A percentile compares a stretch with the other conserved stretches of the same genome.
Evolutionary conservation across 2,888 invertebrate species (phyloP).

Genomic region (Gymnoscelis rufifasciata): DNA sequence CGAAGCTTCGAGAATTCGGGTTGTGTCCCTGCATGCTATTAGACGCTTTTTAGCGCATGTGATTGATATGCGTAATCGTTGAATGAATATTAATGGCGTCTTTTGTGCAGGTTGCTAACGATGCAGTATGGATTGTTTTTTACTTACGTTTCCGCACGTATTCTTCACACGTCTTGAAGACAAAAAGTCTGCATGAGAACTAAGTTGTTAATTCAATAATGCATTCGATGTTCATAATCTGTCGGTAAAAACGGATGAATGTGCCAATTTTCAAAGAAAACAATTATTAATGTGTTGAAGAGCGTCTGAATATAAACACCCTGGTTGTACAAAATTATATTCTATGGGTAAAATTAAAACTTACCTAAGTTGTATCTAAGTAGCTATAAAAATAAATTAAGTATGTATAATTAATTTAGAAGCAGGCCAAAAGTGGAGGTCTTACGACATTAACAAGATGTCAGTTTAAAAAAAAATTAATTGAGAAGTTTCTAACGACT

Average conservation of each 20-base stretch:
- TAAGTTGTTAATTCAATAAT: neutral
- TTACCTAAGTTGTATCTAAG: too few species aligned
- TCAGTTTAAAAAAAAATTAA: neutral
- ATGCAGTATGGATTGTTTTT: conserved; percentile 34
- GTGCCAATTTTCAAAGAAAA: neutral
- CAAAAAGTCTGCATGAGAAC: conserved; percentile 16
- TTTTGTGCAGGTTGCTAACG: conserved; percentile 59
- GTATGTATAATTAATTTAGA: too few species aligned
- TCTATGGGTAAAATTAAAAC: too few species aligned
- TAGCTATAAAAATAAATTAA: too few species aligned
- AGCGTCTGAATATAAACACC: too few species aligned
- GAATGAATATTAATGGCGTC: conserved; percentile 66
- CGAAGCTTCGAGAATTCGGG: conserved; percentile 62
- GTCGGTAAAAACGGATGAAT: neutral
- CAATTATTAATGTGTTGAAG: neutral
- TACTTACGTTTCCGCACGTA: conserved; percentile 61
- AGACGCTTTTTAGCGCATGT: conserved; percentile 67
- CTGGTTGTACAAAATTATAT: too few species aligned
- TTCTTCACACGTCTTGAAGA: conserved; percentile 27
- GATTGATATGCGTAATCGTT: conserved; percentile 75
- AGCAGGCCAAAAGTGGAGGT: too few species aligned
- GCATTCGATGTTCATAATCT: neutral
- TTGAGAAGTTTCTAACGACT: too few species aligned
- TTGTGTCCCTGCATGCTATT: conserved; percentile 70
- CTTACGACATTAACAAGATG: neutral